Conservation (phyloP, 2,888 invertebrate species). For the Julus scanicus region DNA sequence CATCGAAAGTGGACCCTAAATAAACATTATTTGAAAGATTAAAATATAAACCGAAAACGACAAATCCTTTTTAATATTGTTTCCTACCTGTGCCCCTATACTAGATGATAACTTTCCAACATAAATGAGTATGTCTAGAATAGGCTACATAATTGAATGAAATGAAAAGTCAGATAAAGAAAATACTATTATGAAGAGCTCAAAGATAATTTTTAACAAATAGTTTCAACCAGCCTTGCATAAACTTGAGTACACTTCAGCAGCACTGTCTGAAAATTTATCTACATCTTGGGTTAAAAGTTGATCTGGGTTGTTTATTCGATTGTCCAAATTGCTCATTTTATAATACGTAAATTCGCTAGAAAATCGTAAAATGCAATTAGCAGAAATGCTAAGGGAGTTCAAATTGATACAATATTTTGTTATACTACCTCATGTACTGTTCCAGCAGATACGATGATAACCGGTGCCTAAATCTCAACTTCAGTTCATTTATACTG, state of each 20-base stretch:
- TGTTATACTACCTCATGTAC: constrained; percentile 82
- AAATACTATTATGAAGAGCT: constrained; percentile 58
- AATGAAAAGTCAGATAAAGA: too few relatives aligned
- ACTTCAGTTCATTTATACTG: constrained; percentile 92
- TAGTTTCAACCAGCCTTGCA: constrained; percentile 73
- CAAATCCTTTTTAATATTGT: too few relatives aligned
- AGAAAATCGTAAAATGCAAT: constrained; percentile 61
- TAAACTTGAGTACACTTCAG: constrained; percentile 95
- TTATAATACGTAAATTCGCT: constrained; percentile 96
- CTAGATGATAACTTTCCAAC: constrained; percentile 87
- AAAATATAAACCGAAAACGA: too few relatives aligned
- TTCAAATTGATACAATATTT: too few relatives aligned
- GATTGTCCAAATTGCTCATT: constrained; percentile 93
- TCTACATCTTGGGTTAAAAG: constrained; percentile 95
- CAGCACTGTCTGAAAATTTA: constrained; percentile 94
- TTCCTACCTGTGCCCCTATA: constrained; percentile 81
- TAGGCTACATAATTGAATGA: too few relatives aligned
- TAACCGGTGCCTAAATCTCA: constrained; percentile 88
- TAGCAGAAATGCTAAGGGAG: too few relatives aligned
- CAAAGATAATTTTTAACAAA: constrained; percentile 31
- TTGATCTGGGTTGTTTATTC: constrained; percentile 96
- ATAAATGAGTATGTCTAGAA: constrained; percentile 94
- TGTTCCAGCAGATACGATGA: constrained; percentile 88
- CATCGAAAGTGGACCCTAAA: constrained; percentile 88
- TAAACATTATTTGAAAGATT: constrained; percentile 61